Conservation (phyloP, 2,888 invertebrate genomes). For the Nymphalis polychloros region DNA sequence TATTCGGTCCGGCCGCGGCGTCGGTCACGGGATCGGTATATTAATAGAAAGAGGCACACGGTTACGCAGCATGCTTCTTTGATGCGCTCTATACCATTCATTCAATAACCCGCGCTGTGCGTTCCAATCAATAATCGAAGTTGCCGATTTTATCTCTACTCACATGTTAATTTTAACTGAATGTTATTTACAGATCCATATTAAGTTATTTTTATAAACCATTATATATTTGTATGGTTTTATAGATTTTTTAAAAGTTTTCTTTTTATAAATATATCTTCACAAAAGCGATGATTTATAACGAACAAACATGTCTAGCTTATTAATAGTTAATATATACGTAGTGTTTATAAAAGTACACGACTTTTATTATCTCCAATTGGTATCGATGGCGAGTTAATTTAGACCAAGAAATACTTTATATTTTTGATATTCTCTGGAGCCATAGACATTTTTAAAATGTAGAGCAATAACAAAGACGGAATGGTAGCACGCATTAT, state of each 20-base stretch:
- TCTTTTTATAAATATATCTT: too few relatives aligned
- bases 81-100: conserved; percentile 9
- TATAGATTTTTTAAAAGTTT: too few relatives aligned
- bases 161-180: too few relatives aligned
- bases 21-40: conserved; percentile 29
- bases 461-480: conserved; percentile 16
- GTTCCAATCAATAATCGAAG: neutral
- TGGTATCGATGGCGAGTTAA: too few relatives aligned
- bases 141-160: neutral
- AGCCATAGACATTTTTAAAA: conserved; percentile 1
- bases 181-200: too few relatives aligned
- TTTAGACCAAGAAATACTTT: neutral
- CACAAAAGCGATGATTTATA: too few relatives aligned
- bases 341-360: too few relatives aligned
- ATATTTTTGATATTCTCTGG: neutral
- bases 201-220: too few relatives aligned
- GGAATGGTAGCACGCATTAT: conserved; percentile 21
- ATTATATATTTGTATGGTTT: too few relatives aligned
- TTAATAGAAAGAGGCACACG: conserved; percentile 24
- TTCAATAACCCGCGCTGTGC: conserved; percentile 8
- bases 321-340: too few relatives aligned
- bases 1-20: conserved; percentile 1
- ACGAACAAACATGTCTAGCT: too few relatives aligned
- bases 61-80: neutral
- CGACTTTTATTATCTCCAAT: too few relatives aligned